These are phyloP conservation scores for Homarus americanus DNA, from an alignment of 1,140 invertebrate genomes.

Conservation along the genomic window DNA sequence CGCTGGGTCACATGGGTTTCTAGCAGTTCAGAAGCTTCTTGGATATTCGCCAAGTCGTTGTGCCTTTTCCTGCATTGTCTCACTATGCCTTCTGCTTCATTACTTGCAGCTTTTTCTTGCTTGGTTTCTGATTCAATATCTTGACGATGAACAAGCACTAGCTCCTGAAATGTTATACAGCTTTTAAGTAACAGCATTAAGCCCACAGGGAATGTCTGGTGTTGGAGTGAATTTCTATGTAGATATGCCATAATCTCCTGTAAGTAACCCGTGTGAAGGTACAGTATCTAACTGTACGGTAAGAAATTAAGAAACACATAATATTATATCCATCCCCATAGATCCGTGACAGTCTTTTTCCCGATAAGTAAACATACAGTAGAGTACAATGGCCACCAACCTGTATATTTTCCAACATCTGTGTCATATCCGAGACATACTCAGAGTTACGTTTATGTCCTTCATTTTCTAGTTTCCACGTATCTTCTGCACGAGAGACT, in stretches of 20 bases:
- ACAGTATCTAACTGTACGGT: no score
- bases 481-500: conserved; percentile 22
- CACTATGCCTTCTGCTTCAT: conserved; percentile 51
- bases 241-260: no score
- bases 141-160: conserved; percentile 20
- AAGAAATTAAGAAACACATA: no score
- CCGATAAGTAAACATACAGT: no score
- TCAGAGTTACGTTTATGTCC: conserved; percentile 24
- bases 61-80: conserved; percentile 42
- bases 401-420: conserved; percentile 63
- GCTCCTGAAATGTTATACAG: conserved; percentile 8
- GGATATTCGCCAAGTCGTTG: conserved; percentile 21
- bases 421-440: conserved; percentile 48
- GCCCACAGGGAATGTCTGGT: neutral
- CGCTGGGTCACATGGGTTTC: conserved; percentile 37
- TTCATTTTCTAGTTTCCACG: conserved; percentile 22
- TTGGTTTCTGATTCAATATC: conserved; percentile 40
- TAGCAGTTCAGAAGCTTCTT: conserved; percentile 49
- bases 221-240: no score
- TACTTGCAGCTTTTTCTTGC: conserved; percentile 41
- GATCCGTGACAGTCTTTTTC: no score
- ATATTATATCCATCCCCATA: no score
- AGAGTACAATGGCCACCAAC: neutral
- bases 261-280: no score
- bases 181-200: neutral